phyloP scores from a whole-genome alignment of 2,113 vertebrate species.

The Empidonax alnorum region DNA sequence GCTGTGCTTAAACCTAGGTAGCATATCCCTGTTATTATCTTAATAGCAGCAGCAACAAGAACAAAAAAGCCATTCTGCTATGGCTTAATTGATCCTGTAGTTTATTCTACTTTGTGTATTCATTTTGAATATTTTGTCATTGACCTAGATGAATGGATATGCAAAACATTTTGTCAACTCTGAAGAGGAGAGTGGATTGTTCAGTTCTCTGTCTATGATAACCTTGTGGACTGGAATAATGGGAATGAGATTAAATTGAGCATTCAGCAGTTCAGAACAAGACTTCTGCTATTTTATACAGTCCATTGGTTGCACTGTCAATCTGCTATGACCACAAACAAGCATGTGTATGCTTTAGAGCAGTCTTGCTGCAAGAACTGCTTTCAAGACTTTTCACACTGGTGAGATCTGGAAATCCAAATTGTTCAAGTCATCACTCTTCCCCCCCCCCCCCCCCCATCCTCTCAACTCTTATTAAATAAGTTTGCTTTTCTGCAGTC shows the following conservation, averaged over 20 bases:
- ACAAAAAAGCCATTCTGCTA: neutral
- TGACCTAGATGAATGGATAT: neutral
- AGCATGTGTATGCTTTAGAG: neutral
- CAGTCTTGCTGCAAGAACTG: neutral
- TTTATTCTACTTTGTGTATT: neutral
- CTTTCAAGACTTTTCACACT: neutral
- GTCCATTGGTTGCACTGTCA: neutral
- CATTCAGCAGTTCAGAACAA: neutral
- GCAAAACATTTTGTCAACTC: neutral
- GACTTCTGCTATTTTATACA: neutral
- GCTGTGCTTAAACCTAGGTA: neutral
- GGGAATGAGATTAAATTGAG: neutral
- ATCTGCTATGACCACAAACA: neutral
- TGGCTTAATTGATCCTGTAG: neutral
- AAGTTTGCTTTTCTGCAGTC: neutral
- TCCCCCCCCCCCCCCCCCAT: no score
- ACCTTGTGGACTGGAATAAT: neutral
- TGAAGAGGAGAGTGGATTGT: neutral
- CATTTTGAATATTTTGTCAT: neutral
- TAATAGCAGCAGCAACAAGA: neutral
- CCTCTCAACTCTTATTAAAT: accelerated
- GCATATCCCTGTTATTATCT: neutral
- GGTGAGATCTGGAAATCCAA: neutral
- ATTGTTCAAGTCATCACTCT: neutral
- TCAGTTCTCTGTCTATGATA: neutral